Percentiles rank a stretch among this genome's conserved stretches.
Conservation (phyloP, 2,797 vertebrate species). For the Coranthus polyacanthus region DNA sequence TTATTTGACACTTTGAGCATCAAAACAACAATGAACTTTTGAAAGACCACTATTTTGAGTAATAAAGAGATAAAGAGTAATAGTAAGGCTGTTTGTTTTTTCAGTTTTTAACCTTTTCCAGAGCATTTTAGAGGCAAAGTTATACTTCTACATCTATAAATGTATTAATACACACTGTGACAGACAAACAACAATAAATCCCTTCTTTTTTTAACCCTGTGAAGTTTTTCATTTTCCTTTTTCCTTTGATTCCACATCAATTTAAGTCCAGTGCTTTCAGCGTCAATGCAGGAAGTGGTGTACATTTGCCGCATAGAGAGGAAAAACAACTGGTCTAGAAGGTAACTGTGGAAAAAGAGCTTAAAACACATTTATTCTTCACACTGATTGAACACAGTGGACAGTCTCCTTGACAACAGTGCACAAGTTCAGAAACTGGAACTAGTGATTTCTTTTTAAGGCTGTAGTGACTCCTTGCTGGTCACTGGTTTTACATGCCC, state of each 20-base stretch:
- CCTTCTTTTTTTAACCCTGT: too few species aligned
- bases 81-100: too few species aligned
- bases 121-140: slow-evolving; percentile 10
- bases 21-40: slow-evolving; percentile 43
- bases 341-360: slow-evolving; percentile 22
- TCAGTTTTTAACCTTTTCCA: slow-evolving; percentile 1
- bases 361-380: slow-evolving; percentile 18
- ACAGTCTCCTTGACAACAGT: slow-evolving; percentile 49
- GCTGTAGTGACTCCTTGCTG: slow-evolving; percentile 32
- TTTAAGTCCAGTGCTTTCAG: too few species aligned
- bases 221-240: too few species aligned
- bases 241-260: too few species aligned
- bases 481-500: slow-evolving; percentile 52
- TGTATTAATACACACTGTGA: slow-evolving; percentile 6
- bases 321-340: too few species aligned
- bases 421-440: slow-evolving; percentile 39
- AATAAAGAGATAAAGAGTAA: too few species aligned
- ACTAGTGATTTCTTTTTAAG: slow-evolving; percentile 38
- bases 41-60: slow-evolving; percentile 14
- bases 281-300: too few species aligned
- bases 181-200: not conserved
- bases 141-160: not conserved
- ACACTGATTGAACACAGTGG: slow-evolving; percentile 21
- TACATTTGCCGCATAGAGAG: too few species aligned
- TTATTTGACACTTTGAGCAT: slow-evolving; percentile 38